Conservation (phyloP, 2,797 vertebrate species). For the Eidolon dupreanum region DNA sequence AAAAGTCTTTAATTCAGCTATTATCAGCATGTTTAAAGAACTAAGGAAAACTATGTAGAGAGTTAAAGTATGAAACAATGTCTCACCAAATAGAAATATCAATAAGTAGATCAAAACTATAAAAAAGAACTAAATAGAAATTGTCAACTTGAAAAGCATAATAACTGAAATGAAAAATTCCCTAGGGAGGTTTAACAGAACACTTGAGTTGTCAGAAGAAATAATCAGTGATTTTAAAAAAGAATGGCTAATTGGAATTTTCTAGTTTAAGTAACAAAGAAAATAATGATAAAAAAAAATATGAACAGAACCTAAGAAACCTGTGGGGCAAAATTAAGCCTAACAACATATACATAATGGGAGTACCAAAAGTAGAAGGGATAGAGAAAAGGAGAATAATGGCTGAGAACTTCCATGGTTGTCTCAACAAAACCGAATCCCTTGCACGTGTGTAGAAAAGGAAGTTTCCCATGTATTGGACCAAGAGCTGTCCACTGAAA, state of each 20-base stretch:
- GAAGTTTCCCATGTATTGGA: background rate
- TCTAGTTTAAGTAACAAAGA: background rate
- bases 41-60: background rate
- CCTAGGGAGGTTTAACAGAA: background rate
- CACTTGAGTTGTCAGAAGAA: background rate
- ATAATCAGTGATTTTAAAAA: background rate
- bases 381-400: background rate
- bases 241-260: background rate
- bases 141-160: background rate
- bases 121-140: background rate
- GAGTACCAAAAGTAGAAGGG: background rate
- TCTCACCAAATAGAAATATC: background rate
- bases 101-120: background rate
- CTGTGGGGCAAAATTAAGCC: background rate
- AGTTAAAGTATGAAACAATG: background rate
- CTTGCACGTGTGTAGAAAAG: background rate
- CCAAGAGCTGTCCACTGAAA: background rate
- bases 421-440: background rate
- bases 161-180: background rate
- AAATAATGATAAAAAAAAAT: background rate
- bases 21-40: background rate
- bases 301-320: background rate
- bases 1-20: background rate
- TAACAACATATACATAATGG: background rate
- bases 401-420: background rate